A percentile compares a stretch with the other conserved stretches of the same genome.
Evolutionary conservation across 2,888 invertebrate species (phyloP).

Genomic region (Bugula neritina): DNA sequence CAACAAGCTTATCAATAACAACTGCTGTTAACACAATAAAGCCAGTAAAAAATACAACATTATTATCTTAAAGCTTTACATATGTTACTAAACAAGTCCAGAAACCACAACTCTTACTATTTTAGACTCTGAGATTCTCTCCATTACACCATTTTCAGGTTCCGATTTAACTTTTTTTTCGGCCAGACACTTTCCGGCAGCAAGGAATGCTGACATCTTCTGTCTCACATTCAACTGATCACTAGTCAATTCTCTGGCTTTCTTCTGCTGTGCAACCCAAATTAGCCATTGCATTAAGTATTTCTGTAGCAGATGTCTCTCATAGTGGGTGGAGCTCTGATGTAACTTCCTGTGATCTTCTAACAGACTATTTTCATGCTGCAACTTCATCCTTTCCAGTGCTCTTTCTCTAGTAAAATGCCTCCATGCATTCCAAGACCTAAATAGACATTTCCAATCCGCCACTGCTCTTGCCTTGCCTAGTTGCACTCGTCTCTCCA

Average conservation of each 20-base stretch:
- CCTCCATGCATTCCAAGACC: conserved; percentile 48
- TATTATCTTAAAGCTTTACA: too few species aligned
- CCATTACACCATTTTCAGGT: not conserved
- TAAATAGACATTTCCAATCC: conserved; percentile 47
- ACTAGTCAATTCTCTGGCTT: conserved; percentile 36
- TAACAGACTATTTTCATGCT: conserved; percentile 14
- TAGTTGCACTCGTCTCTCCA: conserved; percentile 43
- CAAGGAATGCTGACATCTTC: conserved; percentile 48
- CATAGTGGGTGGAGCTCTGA: conserved; percentile 38
- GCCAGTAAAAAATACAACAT: too few species aligned
- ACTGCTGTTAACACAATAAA: too few species aligned
- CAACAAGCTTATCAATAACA: too few species aligned
- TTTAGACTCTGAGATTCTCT: not conserved
- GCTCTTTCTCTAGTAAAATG: not conserved
- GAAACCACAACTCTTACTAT: too few species aligned
- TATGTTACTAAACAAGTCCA: too few species aligned
- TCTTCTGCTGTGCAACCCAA: conserved; percentile 38
- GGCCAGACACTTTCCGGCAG: conserved; percentile 34
- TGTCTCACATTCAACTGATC: conserved; percentile 40
- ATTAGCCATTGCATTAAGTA: conserved; percentile 40
- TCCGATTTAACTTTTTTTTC: not conserved
- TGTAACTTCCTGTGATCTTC: conserved; percentile 38
- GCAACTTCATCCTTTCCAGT: not conserved
- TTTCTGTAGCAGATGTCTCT: conserved; percentile 34
- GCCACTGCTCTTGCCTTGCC: conserved; percentile 47